phyloP scores from a whole-genome alignment of 2,113 vertebrate genomes.

The Coryphaenoides rupestris region DNA sequence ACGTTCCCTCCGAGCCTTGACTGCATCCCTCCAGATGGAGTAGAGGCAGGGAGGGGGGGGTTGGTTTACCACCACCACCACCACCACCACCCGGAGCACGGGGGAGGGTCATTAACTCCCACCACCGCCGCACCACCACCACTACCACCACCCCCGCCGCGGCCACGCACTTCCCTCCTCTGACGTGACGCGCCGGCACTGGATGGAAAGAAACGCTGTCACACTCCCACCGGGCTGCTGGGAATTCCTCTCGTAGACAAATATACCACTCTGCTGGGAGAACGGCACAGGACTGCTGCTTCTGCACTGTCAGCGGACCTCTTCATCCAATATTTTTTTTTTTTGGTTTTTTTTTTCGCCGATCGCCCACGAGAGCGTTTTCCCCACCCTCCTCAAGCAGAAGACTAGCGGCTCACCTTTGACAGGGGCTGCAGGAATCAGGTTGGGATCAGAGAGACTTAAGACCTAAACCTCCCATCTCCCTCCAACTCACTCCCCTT shows the following conservation, averaged over 20 bases:
- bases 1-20: constrained; percentile 11
- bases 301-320: background rate
- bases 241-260: constrained; percentile 34
- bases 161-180: constrained; percentile 36
- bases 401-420: constrained; percentile 7
- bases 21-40: background rate
- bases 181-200: constrained; percentile 25
- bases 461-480: background rate
- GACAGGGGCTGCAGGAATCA: constrained; percentile 26
- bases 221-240: constrained; percentile 6
- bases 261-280: constrained; percentile 12
- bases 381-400: constrained; percentile 1
- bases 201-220: constrained; percentile 23
- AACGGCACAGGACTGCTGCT: background rate
- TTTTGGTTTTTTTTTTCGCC: no score
- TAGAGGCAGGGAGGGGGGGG: no score
- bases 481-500: constrained; percentile 20
- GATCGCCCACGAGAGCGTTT: no score
- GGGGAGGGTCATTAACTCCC: constrained; percentile 60
- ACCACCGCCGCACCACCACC: no score
- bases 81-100: constrained; percentile 12
- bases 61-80: background rate
- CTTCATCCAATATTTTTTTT: background rate
- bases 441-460: constrained; percentile 32
- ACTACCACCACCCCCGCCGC: no score